Base-by-base conservation (phyloP, 64 coral and sea anemone genomes). In the Porites lutea region DNA sequence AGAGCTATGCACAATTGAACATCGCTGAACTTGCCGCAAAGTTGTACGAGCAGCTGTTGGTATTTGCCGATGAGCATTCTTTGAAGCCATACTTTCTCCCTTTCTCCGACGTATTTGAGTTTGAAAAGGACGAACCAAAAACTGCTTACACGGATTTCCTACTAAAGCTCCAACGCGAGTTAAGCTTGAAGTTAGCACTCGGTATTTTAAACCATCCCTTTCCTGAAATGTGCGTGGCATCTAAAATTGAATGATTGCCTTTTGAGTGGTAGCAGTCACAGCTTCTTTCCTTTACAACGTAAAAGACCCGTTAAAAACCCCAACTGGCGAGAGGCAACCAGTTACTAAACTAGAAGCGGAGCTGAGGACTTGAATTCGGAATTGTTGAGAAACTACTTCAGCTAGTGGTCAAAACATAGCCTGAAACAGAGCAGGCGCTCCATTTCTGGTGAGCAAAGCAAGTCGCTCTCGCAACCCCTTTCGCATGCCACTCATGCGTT, bases 61-160 rank as follows among this genome's bases (percentile, higher is more conserved):
- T 37, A 23, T 79, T 79, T 79, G 54, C 77, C 3, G 77, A 79
- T 43, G 54, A 79, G 3, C 54, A 15, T 23, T 79, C 4, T 43
- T 59, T 79, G 54, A 79, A 79, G 54, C 77, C 77, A 57, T 79
- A 79, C 22, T 79, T 79, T 60, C 77, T 79, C n/a, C 77, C 77
- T 59, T 79, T 79, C 20, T 79, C 77, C 23, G 77, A 79, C 53
- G 77, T 79, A 51, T 79, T 79, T 79, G 21, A 61, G 23, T 27
- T 37, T 79, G 77, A 78, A 78, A 78, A 78, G 49, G 75, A 79
- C 10, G 54, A 60, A 8, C 54, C 77, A 37, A 79, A 79, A 60
- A 57, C 77, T 58, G n/a, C 54, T 59, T 79, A 79, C 13, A 59
- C 52, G 5, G 54, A 79, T 58, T 79, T 59, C 52, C 1, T 79